Evolutionary conservation across 2,113 vertebrate genomes (phyloP).

Genomic region (Indri indri): DNA sequence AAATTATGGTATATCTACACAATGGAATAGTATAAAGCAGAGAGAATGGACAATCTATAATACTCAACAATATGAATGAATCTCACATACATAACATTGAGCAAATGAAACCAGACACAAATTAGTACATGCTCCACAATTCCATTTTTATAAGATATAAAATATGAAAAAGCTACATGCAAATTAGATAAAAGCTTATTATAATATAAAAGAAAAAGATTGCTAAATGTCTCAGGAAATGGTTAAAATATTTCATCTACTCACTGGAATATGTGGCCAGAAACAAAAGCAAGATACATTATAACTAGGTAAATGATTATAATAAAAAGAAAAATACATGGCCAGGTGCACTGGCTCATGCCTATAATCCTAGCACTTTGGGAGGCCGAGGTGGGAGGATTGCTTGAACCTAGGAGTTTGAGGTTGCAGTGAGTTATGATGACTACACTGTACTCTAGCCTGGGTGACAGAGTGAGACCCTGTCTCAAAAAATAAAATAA

Average conservation of each 20-base stretch:
- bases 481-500: not conserved
- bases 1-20: not conserved
- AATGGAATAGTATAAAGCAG: not conserved
- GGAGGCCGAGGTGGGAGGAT: not conserved
- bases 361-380: not conserved
- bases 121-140: not conserved
- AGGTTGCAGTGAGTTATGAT: not conserved
- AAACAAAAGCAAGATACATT: not conserved
- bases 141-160: conserved; percentile 1
- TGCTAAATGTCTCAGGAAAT: not conserved
- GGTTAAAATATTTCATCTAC: not conserved
- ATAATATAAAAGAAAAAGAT: not conserved
- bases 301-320: not conserved
- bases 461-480: not conserved
- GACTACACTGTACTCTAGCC: not conserved
- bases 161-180: not conserved
- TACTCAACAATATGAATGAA: not conserved
- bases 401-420: not conserved
- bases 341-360: not conserved
- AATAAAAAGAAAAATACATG: conserved; percentile 10
- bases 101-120: not conserved
- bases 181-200: conserved; percentile 3
- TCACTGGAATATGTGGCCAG: not conserved
- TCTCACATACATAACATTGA: not conserved
- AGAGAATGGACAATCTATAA: not conserved